Conservation (phyloP, 1,140 invertebrate species). For the Drosophila malerkotliana region DNA sequence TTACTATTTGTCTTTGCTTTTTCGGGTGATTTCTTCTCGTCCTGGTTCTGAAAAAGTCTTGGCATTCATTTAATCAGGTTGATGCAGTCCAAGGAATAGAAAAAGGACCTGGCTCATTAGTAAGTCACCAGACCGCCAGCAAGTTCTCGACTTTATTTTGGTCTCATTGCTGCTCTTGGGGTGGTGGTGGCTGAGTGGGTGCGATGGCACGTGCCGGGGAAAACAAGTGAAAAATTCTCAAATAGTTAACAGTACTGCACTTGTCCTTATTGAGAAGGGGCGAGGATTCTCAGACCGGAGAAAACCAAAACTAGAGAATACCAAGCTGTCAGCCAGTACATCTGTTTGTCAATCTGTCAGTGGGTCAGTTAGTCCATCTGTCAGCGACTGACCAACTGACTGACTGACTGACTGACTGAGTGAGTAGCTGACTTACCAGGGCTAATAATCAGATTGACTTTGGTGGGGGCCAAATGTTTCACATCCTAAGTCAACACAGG, state of each 20-base stretch:
- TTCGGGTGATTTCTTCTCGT: not conserved
- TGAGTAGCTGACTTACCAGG: slow-evolving; percentile 22
- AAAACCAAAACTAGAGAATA: slow-evolving; percentile 12
- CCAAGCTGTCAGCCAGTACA: slow-evolving; percentile 41
- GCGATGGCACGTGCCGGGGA: slow-evolving; percentile 53
- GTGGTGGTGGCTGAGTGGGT: not conserved
- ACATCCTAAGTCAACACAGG: slow-evolving; percentile 65
- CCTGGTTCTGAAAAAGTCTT: slow-evolving; percentile 15
- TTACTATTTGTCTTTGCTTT: slow-evolving; percentile 28
- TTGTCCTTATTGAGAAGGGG: slow-evolving; percentile 19
- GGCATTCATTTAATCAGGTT: slow-evolving; percentile 47
- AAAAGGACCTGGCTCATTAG: slow-evolving; percentile 58
- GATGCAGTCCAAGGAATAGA: slow-evolving; percentile 20
- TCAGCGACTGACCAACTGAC: not conserved
- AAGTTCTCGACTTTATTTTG: slow-evolving; percentile 57
- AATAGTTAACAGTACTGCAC: slow-evolving; percentile 57
- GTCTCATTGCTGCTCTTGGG: slow-evolving; percentile 19
- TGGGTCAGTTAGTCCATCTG: slow-evolving; percentile 5
- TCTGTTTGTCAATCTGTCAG: slow-evolving; percentile 26
- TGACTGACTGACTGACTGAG: not conserved
- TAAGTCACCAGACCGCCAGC: slow-evolving; percentile 61
- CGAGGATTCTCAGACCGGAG: not conserved
- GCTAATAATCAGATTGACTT: slow-evolving; percentile 64
- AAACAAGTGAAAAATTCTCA: slow-evolving; percentile 67
- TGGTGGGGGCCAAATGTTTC: slow-evolving; percentile 35